Conservation (phyloP, 1,140 invertebrate genomes). For the Sycophila sp. region DNA sequence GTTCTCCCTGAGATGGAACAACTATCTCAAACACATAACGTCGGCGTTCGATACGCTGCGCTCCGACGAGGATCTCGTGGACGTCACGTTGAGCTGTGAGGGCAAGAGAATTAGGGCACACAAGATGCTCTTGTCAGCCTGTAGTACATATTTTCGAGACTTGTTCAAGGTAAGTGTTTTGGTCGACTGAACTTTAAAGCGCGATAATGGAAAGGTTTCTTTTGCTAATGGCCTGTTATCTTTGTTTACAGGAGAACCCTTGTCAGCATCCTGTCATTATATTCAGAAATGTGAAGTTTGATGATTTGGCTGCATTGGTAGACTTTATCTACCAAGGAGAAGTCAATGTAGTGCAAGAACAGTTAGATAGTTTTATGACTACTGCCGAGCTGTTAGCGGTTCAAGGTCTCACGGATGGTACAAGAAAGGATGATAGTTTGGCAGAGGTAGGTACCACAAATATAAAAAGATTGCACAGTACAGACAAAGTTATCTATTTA, state of each 20-base stretch:
- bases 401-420: conserved; percentile 71
- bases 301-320: conserved; percentile 82
- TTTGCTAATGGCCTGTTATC: no score
- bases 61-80: conserved; percentile 82
- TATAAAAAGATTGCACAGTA: no score
- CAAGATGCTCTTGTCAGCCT: conserved; percentile 86
- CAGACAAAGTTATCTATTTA: neutral
- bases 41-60: conserved; percentile 81
- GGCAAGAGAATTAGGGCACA: conserved; percentile 84
- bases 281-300: conserved; percentile 84
- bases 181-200: conserved; percentile 26
- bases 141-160: conserved; percentile 84
- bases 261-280: conserved; percentile 88
- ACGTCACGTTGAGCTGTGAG: conserved; percentile 87
- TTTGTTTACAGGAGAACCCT: conserved; percentile 73
- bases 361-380: conserved; percentile 71
- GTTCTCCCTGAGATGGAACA: conserved; percentile 82
- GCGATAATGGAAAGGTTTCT: no score
- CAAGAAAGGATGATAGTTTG: conserved; percentile 62
- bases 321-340: conserved; percentile 85
- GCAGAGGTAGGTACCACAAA: conserved; percentile 52
- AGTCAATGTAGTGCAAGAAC: conserved; percentile 75
- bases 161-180: conserved; percentile 81
- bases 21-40: conserved; percentile 78
- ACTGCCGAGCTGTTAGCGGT: conserved; percentile 74